Evolutionary conservation across 2,113 vertebrate species (phyloP).

Genomic region (Nipponia nippon): DNA sequence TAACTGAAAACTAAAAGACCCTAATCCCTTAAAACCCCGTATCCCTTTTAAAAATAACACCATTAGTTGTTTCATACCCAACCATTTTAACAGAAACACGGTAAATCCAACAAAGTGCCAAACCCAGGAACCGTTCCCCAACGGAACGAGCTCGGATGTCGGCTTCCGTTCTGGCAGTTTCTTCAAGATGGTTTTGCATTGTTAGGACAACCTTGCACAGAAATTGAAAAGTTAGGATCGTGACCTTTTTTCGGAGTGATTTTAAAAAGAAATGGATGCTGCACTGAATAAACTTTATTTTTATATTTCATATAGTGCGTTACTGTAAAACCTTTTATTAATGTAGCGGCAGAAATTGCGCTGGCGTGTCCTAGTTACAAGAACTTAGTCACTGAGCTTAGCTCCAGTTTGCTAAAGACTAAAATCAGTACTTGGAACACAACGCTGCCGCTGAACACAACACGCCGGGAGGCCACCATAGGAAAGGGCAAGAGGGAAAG

Average conservation of each 20-base stretch:
- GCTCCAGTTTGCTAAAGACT: neutral
- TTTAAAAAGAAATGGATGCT: neutral
- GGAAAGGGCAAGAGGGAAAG: neutral
- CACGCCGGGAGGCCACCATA: neutral
- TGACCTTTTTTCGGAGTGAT: neutral
- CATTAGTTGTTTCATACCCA: neutral
- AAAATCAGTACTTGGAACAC: neutral
- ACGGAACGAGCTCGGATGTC: neutral
- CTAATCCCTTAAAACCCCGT: neutral
- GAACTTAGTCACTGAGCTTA: neutral
- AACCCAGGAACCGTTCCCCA: neutral
- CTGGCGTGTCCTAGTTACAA: neutral
- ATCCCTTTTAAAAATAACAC: neutral
- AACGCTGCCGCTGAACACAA: neutral
- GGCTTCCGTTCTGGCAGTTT: neutral
- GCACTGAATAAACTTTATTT: conserved; percentile 23
- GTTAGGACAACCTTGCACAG: neutral
- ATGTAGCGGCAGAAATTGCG: neutral
- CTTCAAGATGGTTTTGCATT: neutral
- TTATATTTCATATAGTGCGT: neutral
- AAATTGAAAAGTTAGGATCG: neutral
- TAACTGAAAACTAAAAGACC: neutral
- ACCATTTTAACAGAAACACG: neutral
- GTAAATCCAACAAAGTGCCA: neutral
- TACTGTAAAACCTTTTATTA: neutral